phyloP scores from a whole-genome alignment of 2,888 invertebrate genomes.

The Lasius fuliginosus region DNA sequence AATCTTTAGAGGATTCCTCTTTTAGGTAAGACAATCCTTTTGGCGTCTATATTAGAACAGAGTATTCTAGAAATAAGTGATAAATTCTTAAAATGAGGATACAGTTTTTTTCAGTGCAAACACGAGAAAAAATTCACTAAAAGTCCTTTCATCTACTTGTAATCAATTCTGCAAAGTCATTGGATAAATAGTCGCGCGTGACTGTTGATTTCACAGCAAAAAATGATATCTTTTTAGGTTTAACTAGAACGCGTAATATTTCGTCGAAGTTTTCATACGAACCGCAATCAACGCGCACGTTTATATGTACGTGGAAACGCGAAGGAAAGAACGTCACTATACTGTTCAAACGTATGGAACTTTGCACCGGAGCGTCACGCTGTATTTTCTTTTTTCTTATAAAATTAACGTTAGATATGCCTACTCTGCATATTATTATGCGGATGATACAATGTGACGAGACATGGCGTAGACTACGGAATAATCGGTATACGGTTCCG shows the following conservation, averaged over 20 bases:
- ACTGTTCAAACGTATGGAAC: neutral
- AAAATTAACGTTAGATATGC: neutral
- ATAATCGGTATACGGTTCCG: neutral
- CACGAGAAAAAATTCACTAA: too few relatives aligned
- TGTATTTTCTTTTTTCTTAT: neutral
- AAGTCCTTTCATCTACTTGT: neutral
- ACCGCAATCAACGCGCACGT: neutral
- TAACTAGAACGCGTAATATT: neutral
- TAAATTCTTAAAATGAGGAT: too few relatives aligned
- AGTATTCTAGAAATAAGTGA: too few relatives aligned
- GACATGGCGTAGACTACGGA: neutral
- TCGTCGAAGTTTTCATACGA: neutral
- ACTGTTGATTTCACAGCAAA: neutral
- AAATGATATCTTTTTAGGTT: neutral
- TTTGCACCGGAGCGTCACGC: neutral
- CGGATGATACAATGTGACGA: neutral
- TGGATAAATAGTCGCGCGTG: neutral
- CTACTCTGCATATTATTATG: neutral
- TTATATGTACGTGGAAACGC: neutral
- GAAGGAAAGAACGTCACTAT: neutral
- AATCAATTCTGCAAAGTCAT: slow-evolving; percentile 5
- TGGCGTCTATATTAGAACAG: too few relatives aligned
- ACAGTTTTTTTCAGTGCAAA: neutral
- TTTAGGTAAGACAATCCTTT: too few relatives aligned
- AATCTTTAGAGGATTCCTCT: too few relatives aligned